phyloP scores from a whole-genome alignment of 2,113 vertebrate species.

The Prunella fulvescens region DNA sequence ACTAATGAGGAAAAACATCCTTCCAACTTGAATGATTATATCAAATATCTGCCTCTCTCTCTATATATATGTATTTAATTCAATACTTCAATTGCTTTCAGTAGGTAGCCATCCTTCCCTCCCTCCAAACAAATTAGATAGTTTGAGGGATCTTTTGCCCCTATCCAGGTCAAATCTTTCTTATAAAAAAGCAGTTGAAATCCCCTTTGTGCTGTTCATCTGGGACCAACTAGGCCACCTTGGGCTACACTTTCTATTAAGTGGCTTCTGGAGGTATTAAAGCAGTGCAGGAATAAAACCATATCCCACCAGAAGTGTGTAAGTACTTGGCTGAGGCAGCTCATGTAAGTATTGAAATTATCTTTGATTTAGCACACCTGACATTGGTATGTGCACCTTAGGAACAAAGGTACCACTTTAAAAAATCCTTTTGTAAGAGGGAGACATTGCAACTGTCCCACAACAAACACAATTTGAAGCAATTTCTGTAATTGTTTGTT shows the following conservation, averaged over 20 bases:
- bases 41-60: neutral
- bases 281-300: neutral
- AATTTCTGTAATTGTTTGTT: neutral
- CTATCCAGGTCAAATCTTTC: neutral
- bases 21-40: neutral
- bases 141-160: neutral
- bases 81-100: neutral
- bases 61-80: neutral
- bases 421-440: neutral
- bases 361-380: neutral
- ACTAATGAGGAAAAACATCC: neutral
- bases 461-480: neutral
- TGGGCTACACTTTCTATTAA: neutral
- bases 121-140: neutral
- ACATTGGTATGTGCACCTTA: neutral
- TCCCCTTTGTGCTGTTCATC: neutral
- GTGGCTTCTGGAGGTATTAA: neutral
- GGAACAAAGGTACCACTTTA: neutral
- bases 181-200: neutral
- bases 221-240: neutral
- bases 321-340: neutral
- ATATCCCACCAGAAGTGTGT: neutral
- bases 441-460: accelerated
- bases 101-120: neutral
- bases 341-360: neutral